Evolutionary conservation across 2,888 invertebrate genomes (phyloP), one percentile per base, ranked within the genome.

Genomic region (Ophion ventricosus): DNA sequence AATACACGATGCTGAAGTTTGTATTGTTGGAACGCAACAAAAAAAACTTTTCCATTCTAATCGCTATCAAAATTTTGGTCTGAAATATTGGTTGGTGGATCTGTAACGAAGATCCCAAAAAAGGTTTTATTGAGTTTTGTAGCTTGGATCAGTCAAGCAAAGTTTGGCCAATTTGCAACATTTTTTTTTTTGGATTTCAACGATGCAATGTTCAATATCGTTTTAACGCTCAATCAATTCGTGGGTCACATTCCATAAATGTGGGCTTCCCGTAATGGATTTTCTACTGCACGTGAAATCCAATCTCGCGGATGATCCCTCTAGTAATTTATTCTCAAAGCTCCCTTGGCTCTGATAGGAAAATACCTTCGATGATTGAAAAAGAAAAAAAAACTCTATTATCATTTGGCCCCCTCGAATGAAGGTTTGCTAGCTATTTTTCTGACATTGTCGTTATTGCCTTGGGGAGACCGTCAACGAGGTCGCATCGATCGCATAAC

Each of bases 401-500:
- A 11, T 23, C 17, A 20, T 56, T 26, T 35, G 70, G 14, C 11
- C 17, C 54, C 5, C 14, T n/a, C n/a, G 54, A 29, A 56, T 57
- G n/a, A 29, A 57, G 56, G 26, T 43, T 40, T n/a, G 14, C 61
- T 35, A 40, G 40, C n/a, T 61, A 40, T 61, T 61, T 49, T 63
- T 43, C 29, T n/a, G 57, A 66, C 25, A 25, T 14, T 43, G 66
- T 80, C 20, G 23, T 57, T 14, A 20, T 70, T 54, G n/a, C 7
- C 23, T 23, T 17, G 14, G 25, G 11, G 10, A 29, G 49, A 23
- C 59, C 10, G 57, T 69, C 56, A 63, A 40, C 73, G 74, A 74
- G 78, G 57, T 83, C 67, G 56, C 74, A 84, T 84, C 84, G 81
- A 84, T 84, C 74, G 74, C 26, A 14, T 17, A 49, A 20, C 78